Percentiles rank a stretch among this genome's conserved stretches.
phyloP scores from a whole-genome alignment of 2,797 vertebrate species.

The Dipus sagitta region DNA sequence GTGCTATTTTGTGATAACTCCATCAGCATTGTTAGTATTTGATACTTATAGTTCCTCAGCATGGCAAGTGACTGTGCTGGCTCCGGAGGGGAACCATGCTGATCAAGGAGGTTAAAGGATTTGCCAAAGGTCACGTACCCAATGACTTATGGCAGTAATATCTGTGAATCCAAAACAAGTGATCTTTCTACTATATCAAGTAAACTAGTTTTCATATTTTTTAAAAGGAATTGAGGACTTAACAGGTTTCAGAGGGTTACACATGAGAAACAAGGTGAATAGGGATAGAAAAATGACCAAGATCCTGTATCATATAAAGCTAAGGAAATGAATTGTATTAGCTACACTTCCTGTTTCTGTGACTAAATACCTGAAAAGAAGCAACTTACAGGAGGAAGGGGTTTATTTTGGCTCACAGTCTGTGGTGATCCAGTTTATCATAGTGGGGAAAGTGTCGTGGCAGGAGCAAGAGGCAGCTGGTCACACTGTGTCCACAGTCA shows the following conservation, averaged over 20 bases:
- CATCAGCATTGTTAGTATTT: conserved; percentile 21
- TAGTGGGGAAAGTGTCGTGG: no score
- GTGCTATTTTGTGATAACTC: neutral
- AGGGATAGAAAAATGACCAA: conserved; percentile 40
- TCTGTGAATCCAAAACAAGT: conserved; percentile 52
- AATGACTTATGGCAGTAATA: conserved; percentile 20
- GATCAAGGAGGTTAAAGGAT: conserved; percentile 7
- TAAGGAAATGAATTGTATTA: neutral
- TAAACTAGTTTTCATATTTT: neutral
- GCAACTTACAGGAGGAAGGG: no score
- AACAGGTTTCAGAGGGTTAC: neutral
- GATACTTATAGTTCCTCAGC: neutral
- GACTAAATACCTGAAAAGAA: no score
- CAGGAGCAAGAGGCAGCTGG: no score
- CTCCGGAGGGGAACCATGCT: neutral
- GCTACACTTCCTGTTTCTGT: no score
- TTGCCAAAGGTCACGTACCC: conserved; percentile 23
- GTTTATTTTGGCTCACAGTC: no score
- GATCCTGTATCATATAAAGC: neutral
- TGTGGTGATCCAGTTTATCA: no score
- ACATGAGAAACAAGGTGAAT: conserved; percentile 37
- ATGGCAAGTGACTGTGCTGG: neutral
- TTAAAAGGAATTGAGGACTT: neutral
- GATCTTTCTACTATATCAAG: neutral
- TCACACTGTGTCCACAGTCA: no score